Base-by-base conservation (phyloP, 2,113 vertebrate genomes). In the Corapipo altera region DNA sequence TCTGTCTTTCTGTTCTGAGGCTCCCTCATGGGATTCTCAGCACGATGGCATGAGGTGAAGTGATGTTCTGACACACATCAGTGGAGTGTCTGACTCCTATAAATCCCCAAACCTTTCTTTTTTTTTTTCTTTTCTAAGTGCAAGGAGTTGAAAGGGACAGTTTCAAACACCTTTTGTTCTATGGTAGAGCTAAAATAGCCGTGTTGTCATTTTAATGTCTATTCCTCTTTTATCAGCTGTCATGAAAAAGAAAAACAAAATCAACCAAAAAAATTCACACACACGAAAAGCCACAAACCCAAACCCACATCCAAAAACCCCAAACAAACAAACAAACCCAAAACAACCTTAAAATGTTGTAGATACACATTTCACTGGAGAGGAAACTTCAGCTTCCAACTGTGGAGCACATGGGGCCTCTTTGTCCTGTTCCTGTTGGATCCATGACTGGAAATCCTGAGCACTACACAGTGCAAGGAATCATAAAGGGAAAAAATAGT, bases 261-360 rank as follows among this genome's bases (percentile, higher is more conserved):
- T 17, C 35, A 10, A 59, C 46, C 8, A 5, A 35, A 71, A 30
- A 11, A 23, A 43, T 15, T 23, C 11, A n/a, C 10, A 26, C 11
- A 27, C 61, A 41, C 1, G 32, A 54, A 62, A 26, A n/a, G 3
- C 0, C 1, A 3, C 4, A 7, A n/a, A 43, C 6, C 7, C 8
- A 41, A 35, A 59, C 6, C 18, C 17, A 27, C 39, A 64, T 19
- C 24, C 2, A 59, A 76, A 75, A 61, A 52, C 0, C 8, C 3
- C 32, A 73, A 8, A 14, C 12, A 48, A 6, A 5, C 26, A 44
- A 23, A 11, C 8, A 23, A 35, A n/a, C 30, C 23, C 23, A 57
- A 75, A 75, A n/a, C 18, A 24, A 15, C 37, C 11, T 55, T 61
- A 28, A 69, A 69, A 39, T 59, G 7, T 18, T 57, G 26, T 37